Conservation (phyloP, 2,797 vertebrate species). For the Microctenopoma steveboyesi region DNA sequence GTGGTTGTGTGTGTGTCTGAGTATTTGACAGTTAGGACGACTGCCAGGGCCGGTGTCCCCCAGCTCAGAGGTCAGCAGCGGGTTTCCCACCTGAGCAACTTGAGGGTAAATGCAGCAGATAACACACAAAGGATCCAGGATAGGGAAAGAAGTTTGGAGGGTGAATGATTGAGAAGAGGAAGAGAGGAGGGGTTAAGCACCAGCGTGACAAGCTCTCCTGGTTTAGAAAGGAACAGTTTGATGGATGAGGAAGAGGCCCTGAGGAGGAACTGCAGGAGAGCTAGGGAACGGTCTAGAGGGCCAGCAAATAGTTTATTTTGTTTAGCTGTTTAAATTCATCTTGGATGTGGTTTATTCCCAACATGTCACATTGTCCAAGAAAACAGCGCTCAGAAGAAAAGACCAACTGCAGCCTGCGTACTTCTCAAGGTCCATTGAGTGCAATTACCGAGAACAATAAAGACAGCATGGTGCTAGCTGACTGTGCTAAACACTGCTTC, state of each 20-base stretch:
- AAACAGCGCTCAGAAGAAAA: conserved; percentile 27
- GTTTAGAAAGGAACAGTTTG: conserved; percentile 72
- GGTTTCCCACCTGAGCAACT: conserved; percentile 38
- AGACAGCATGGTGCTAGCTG: conserved; percentile 69
- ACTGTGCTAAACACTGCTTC: conserved; percentile 72
- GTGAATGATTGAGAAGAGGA: conserved; percentile 61
- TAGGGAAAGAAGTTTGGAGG: conserved; percentile 26
- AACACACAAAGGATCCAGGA: conserved; percentile 17
- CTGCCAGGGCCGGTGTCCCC: conserved; percentile 23
- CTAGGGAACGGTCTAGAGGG: conserved; percentile 18
- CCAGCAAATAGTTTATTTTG: background rate
- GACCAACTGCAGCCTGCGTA: conserved; percentile 37
- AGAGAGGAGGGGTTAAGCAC: conserved; percentile 75
- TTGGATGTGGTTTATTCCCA: background rate
- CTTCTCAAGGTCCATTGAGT: conserved; percentile 75
- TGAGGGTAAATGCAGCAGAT: conserved; percentile 30
- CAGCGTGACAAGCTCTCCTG: conserved; percentile 67
- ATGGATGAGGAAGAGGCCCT: conserved; percentile 70
- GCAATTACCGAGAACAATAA: conserved; percentile 82
- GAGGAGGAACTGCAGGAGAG: conserved; percentile 47
- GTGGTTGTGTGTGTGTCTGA: conserved; percentile 15
- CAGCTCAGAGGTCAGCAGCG: conserved; percentile 46
- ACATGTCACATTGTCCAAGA: conserved; percentile 1
- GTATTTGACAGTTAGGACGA: conserved; percentile 22
- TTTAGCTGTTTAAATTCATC: background rate